A percentile compares a stretch with the other conserved stretches of the same genome.
phyloP scores from a whole-genome alignment of 2,888 invertebrate species.

The Caenorhabditis doughertyi region DNA sequence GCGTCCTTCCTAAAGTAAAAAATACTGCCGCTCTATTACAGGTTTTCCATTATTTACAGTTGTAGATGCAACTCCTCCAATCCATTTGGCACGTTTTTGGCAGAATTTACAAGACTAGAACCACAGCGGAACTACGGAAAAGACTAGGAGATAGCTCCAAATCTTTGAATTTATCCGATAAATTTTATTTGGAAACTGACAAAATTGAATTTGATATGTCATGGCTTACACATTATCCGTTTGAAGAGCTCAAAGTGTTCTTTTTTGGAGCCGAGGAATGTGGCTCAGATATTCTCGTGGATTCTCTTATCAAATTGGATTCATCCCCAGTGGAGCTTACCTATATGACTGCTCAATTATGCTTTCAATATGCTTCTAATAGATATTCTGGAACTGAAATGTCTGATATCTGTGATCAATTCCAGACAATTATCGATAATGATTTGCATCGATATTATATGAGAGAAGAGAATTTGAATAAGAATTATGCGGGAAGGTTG shows the following conservation, averaged over 20 bases:
- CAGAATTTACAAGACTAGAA: neutral
- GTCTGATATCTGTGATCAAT: slow-evolving; percentile 28
- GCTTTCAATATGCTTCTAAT: slow-evolving; percentile 53
- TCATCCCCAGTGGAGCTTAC: slow-evolving; percentile 43
- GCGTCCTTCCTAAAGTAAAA: no score
- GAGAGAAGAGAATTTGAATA: neutral
- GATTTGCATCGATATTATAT: slow-evolving; percentile 59
- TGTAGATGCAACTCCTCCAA: slow-evolving; percentile 35
- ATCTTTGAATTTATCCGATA: neutral
- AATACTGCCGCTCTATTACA: no score
- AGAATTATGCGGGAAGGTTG: slow-evolving; percentile 20
- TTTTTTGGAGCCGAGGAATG: neutral
- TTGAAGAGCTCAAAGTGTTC: slow-evolving; percentile 15
- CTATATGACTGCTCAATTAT: slow-evolving; percentile 53
- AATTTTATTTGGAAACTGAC: slow-evolving; percentile 12
- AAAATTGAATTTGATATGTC: slow-evolving; percentile 17
- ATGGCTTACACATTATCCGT: slow-evolving; percentile 11
- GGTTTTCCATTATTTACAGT: neutral
- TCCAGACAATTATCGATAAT: slow-evolving; percentile 26
- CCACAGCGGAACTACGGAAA: slow-evolving; percentile 3
- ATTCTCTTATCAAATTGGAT: slow-evolving; percentile 21
- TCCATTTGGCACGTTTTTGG: slow-evolving; percentile 23
- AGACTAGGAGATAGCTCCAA: neutral
- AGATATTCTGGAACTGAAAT: slow-evolving; percentile 35
- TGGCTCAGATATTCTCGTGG: neutral